Evolutionary conservation across 1,140 invertebrate genomes (phyloP), one percentile per base, ranked within the genome.

Genomic region (Drosophila navojoa): DNA sequence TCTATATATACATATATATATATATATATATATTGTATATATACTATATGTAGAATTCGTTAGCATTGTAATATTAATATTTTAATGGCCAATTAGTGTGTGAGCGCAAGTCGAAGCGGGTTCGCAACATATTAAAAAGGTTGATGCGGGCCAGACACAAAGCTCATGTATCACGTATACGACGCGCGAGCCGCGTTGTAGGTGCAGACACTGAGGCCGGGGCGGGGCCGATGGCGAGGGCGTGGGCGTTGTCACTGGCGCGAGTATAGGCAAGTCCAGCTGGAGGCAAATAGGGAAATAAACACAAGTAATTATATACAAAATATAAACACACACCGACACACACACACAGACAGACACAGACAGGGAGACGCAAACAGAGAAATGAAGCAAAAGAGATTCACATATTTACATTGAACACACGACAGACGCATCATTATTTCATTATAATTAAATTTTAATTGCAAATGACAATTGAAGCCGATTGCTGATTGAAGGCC

Each of bases 61-160:
- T 71, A 42, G 64, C 79, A 64, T 62, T 45, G 53, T 68, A 47
- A 59, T 84, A 67, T 62, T 77, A 79, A 84, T 84, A 71, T 79
- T 77, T 84, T 74, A 84, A 84, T 84, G 62, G 54, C 70, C 73
- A 84, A 84, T 84, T 84, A 84, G 76, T 62, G 40, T 15, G 38
- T 61, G 19, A 55, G 25, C 44, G 50, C 13, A 27, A 42, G 27
- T 22, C 50, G 22, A 52, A 44, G 7, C 15, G 50, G 1, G n/a
- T 4, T 53, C 5, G 42, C 42, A 44, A 44, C 42, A 19, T 16
- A 44, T 44, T 7, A 44, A 52, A 15, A n/a, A n/a, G 49, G 5
- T 25, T 15, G 27, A 32, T 4, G 5, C 50, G 27, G 3, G 35
- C 49, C 29, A 27, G 22, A 32, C 19, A 45, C 13, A 70, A 16